Evolutionary conservation across 1,140 invertebrate species (phyloP).

Genomic region (Plodia interpunctella): DNA sequence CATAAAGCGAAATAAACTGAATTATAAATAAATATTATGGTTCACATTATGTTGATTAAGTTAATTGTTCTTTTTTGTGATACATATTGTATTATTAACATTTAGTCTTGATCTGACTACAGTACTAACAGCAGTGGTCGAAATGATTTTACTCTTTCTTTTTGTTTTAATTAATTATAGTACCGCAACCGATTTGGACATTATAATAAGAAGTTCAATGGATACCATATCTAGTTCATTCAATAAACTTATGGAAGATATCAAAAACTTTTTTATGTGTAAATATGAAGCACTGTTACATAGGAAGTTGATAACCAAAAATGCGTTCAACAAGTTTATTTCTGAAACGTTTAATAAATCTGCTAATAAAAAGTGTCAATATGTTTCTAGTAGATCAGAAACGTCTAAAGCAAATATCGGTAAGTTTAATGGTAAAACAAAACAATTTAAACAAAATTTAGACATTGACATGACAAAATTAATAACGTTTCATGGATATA

Average conservation of each 20-base stretch:
- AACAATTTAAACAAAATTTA: background rate
- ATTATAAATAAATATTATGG: background rate
- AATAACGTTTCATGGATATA: constrained; percentile 79
- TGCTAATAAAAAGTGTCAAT: background rate
- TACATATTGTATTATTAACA: background rate
- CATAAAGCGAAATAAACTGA: too few relatives aligned
- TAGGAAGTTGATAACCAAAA: background rate
- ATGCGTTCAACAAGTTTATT: background rate
- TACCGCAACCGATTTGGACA: background rate
- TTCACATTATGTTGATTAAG: background rate
- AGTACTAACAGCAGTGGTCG: background rate
- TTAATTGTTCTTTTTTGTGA: constrained; percentile 12
- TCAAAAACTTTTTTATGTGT: background rate
- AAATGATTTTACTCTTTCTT: background rate
- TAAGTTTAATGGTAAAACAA: background rate
- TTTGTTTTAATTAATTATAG: background rate
- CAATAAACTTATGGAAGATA: background rate
- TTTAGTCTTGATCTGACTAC: background rate
- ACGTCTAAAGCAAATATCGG: background rate
- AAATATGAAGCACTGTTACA: background rate
- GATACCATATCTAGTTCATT: background rate
- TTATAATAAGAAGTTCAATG: background rate
- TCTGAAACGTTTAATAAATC: background rate
- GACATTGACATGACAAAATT: constrained; percentile 48
- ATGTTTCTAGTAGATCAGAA: background rate